A percentile compares a stretch with the other conserved stretches of the same genome.
Conservation (phyloP, 1,140 invertebrate genomes). For the Apis florea region DNA sequence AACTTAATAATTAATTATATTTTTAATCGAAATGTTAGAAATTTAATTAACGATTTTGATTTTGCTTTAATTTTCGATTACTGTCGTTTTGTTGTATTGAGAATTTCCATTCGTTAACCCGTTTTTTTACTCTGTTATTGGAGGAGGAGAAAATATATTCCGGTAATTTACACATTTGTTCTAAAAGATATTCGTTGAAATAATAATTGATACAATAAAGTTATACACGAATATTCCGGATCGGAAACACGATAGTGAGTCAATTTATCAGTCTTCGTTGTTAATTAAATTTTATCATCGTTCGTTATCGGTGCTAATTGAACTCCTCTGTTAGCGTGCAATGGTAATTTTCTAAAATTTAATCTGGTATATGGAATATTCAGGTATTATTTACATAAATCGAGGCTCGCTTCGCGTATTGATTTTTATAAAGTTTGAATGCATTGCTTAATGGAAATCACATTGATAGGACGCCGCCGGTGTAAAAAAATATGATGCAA, state of each 20-base stretch:
- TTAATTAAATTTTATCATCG: slow-evolving; percentile 17
- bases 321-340: neutral
- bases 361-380: neutral
- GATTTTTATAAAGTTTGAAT: slow-evolving; percentile 26
- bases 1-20: too few species aligned
- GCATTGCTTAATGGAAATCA: slow-evolving; percentile 15
- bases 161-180: neutral
- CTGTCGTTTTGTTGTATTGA: slow-evolving; percentile 15
- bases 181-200: neutral
- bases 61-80: slow-evolving; percentile 34
- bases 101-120: slow-evolving; percentile 38
- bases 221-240: neutral
- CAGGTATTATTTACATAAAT: slow-evolving; percentile 22
- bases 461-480: neutral
- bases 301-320: neutral
- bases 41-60: neutral
- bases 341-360: slow-evolving; percentile 17
- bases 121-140: neutral
- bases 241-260: neutral
- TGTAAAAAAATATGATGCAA: neutral
- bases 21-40: neutral
- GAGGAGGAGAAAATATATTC: neutral
- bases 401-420: neutral
- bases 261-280: neutral
- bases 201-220: neutral